phyloP scores from a whole-genome alignment of 2,113 vertebrate genomes.

The Ploceus nigricollis region DNA sequence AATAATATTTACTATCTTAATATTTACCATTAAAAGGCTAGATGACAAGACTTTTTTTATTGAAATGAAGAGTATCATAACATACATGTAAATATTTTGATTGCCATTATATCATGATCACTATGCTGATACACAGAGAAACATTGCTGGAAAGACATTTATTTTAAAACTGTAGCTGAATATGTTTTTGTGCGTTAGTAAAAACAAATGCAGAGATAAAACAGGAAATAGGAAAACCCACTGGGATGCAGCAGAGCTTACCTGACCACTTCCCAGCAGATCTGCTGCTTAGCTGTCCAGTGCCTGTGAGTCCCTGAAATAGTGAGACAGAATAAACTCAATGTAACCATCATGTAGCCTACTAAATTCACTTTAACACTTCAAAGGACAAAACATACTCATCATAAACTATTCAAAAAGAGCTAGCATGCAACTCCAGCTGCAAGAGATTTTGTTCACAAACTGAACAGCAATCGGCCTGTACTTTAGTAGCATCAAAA shows the following conservation, averaged over 20 bases:
- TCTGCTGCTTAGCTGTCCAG: slow-evolving; percentile 57
- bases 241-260: slow-evolving; percentile 51
- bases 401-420: slow-evolving; percentile 56
- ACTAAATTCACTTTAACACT: slow-evolving; percentile 30
- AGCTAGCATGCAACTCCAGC: slow-evolving; percentile 81
- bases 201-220: not conserved
- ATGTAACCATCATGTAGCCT: slow-evolving; percentile 37
- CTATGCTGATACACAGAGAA: not conserved
- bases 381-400: slow-evolving; percentile 63
- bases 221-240: not conserved
- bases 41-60: not conserved
- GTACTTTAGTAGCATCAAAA: slow-evolving; percentile 91
- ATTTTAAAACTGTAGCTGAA: not conserved
- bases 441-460: slow-evolving; percentile 66
- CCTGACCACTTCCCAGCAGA: slow-evolving; percentile 50
- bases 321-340: slow-evolving; percentile 75
- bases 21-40: not conserved
- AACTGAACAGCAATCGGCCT: slow-evolving; percentile 67
- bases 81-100: not conserved
- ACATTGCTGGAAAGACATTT: not conserved
- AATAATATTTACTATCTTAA: not conserved
- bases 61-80: not conserved
- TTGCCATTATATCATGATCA: not conserved
- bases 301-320: slow-evolving; percentile 67
- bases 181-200: accelerated